Evolutionary conservation across 2,113 vertebrate genomes (phyloP).

Genomic region (Martes martes): DNA sequence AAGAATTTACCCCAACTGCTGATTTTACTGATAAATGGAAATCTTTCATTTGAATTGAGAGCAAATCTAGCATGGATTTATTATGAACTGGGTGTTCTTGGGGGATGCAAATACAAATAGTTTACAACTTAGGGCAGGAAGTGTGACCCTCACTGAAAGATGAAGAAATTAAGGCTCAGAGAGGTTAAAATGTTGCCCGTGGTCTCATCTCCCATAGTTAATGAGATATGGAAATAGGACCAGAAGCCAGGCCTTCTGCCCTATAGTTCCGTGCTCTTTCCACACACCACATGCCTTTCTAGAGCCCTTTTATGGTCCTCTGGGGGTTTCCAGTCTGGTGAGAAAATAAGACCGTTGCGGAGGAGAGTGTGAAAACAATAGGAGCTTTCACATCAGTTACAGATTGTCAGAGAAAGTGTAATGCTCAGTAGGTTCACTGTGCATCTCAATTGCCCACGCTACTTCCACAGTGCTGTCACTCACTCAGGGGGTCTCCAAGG

Average conservation of each 20-base stretch:
- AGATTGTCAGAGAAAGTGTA: not conserved
- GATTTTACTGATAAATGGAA: not conserved
- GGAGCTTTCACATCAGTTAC: not conserved
- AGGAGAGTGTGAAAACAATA: not conserved
- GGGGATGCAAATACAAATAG: not conserved
- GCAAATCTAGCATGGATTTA: not conserved
- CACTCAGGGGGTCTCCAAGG: conserved; percentile 41
- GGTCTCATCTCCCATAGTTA: not conserved
- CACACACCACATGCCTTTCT: not conserved
- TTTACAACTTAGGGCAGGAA: not conserved
- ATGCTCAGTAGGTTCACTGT: conserved; percentile 11
- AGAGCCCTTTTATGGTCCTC: not conserved
- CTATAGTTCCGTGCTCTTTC: not conserved
- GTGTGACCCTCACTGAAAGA: not conserved
- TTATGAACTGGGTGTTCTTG: not conserved
- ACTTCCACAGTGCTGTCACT: conserved; percentile 47
- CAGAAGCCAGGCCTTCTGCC: not conserved
- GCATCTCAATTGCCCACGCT: conserved; percentile 8
- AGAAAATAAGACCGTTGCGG: not conserved
- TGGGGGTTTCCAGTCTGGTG: not conserved
- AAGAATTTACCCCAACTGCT: not conserved
- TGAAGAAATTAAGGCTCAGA: not conserved
- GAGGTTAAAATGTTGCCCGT: conserved; percentile 25
- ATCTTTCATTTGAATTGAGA: not conserved
- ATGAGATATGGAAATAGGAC: not conserved